Conservation (phyloP, 2,888 invertebrate genomes). For the Gari tellinella region DNA sequence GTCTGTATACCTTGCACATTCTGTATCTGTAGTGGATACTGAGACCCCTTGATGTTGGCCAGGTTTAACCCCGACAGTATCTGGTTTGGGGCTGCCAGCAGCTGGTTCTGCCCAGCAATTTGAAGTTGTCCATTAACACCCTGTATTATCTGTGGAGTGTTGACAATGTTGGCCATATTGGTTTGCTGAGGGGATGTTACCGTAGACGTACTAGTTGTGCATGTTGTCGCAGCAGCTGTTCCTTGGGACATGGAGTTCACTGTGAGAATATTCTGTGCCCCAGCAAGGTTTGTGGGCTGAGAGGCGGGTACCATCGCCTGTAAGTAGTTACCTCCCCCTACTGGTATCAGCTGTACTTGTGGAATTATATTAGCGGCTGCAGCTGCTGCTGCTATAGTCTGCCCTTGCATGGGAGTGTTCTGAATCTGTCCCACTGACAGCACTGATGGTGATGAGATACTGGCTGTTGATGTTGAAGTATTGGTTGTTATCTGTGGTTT, state of each 20-base stretch:
- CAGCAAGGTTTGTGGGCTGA: slow-evolving; percentile 33
- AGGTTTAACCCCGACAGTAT: slow-evolving; percentile 70
- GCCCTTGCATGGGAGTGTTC: slow-evolving; percentile 48
- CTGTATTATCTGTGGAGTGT: slow-evolving; percentile 70
- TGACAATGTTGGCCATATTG: slow-evolving; percentile 41
- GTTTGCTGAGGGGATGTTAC: slow-evolving; percentile 61
- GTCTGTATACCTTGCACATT: slow-evolving; percentile 75
- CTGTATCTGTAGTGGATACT: slow-evolving; percentile 76
- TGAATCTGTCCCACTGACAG: slow-evolving; percentile 44
- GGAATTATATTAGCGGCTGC: slow-evolving; percentile 65
- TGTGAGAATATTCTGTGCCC: slow-evolving; percentile 49
- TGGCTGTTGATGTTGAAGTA: slow-evolving; percentile 25
- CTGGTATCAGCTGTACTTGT: slow-evolving; percentile 69
- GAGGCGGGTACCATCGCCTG: slow-evolving; percentile 68
- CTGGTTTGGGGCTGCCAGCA: slow-evolving; percentile 72
- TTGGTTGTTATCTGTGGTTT: slow-evolving; percentile 10
- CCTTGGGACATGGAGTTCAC: slow-evolving; percentile 68
- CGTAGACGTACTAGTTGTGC: slow-evolving; percentile 62
- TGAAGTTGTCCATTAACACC: slow-evolving; percentile 70
- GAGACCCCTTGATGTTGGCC: slow-evolving; percentile 63
- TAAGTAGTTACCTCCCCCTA: slow-evolving; percentile 67
- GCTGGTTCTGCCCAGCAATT: slow-evolving; percentile 70
- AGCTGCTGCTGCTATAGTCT: slow-evolving; percentile 66
- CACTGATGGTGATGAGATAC: slow-evolving; percentile 21
- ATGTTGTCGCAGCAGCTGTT: slow-evolving; percentile 38